Evolutionary conservation across 2,113 vertebrate species (phyloP).

Genomic region (Fregata magnificens): DNA sequence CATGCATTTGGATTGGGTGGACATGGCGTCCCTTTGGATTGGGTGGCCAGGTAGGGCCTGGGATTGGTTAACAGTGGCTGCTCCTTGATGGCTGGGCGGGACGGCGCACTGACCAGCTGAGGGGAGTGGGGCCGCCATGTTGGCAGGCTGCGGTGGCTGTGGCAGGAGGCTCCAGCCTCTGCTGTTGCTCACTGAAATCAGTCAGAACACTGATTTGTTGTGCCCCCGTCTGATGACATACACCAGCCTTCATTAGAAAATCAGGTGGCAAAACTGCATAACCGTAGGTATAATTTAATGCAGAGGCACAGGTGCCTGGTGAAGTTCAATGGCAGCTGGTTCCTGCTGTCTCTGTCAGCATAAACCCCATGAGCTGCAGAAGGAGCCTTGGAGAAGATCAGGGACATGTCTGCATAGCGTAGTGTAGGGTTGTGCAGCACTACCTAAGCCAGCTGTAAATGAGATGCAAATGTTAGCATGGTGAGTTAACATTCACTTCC

Average conservation of each 20-base stretch:
- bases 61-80: background rate
- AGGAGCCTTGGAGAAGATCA: background rate
- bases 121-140: background rate
- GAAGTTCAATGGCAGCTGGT: background rate
- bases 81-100: background rate
- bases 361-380: background rate
- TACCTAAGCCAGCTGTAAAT: background rate
- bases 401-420: fast-evolving
- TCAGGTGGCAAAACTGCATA: background rate
- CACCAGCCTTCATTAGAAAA: background rate
- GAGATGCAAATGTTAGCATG: background rate
- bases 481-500: background rate
- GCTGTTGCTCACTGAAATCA: too few species aligned
- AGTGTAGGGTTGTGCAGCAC: fast-evolving
- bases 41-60: background rate
- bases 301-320: background rate
- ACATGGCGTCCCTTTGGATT: background rate
- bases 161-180: too few species aligned
- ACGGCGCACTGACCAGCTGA: fast-evolving
- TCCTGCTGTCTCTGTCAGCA: background rate
- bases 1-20: fast-evolving
- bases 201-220: background rate
- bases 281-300: fast-evolving
- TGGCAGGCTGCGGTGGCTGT: too few species aligned
- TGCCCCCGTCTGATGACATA: too few species aligned